phyloP scores from a whole-genome alignment of 1,140 invertebrate species.

The Phthorimaea operculella region DNA sequence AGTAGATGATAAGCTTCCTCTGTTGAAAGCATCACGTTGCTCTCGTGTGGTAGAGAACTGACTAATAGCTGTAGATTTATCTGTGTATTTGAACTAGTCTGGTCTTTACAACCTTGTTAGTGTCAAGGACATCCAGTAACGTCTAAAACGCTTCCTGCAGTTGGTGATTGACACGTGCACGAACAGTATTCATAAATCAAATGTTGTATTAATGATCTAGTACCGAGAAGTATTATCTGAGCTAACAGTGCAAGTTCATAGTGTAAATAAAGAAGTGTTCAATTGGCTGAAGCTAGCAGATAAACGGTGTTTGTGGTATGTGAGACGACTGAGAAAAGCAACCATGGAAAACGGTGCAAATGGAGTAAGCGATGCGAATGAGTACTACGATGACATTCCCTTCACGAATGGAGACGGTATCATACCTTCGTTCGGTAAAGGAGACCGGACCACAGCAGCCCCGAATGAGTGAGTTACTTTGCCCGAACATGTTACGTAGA shows the following conservation, averaged over 20 bases:
- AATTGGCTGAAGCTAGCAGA: constrained; percentile 1
- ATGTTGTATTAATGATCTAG: background rate
- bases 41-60: background rate
- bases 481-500: background rate
- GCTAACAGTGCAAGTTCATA: constrained; percentile 6
- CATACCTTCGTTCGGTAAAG: constrained; percentile 40
- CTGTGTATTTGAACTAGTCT: constrained; percentile 9
- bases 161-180: constrained; percentile 2
- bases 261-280: constrained; percentile 5
- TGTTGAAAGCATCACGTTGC: background rate
- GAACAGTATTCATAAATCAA: background rate
- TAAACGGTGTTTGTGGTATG: constrained; percentile 21
- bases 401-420: constrained; percentile 29
- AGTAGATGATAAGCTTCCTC: background rate
- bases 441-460: constrained; percentile 56
- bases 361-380: constrained; percentile 13
- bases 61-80: background rate
- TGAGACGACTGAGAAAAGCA: constrained; percentile 33
- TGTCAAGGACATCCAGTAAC: constrained; percentile 47
- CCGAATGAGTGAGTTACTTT: constrained; percentile 54
- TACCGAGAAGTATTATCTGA: constrained; percentile 8
- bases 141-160: constrained; percentile 38
- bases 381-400: constrained; percentile 6
- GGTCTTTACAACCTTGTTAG: constrained; percentile 43
- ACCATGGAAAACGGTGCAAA: constrained; percentile 40